A percentile compares a stretch with the other conserved stretches of the same genome.
Evolutionary conservation across 2,113 vertebrate genomes (phyloP).

Genomic region (Coracopsis vasa): DNA sequence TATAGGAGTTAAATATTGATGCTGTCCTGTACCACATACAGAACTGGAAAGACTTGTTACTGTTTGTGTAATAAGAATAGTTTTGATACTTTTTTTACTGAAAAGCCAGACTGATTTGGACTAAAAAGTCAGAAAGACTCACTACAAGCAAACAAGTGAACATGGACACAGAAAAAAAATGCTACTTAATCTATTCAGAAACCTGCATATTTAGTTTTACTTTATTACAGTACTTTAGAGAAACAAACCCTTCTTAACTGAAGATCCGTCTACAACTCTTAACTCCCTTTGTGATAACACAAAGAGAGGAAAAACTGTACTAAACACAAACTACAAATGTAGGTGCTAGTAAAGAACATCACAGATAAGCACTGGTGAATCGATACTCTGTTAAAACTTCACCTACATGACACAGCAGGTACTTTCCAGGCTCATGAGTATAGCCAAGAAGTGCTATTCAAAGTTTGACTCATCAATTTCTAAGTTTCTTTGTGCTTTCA

Average conservation of each 20-base stretch:
- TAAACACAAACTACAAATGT: not conserved
- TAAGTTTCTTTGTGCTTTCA: rapidly evolving
- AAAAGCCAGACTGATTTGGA: not conserved
- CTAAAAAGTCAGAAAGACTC: not conserved
- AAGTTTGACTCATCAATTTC: not conserved
- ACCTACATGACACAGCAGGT: not conserved
- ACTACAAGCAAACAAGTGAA: not conserved
- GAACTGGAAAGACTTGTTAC: not conserved
- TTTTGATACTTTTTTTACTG: not conserved
- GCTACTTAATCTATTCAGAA: not conserved
- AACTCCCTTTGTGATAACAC: not conserved
- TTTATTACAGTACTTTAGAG: not conserved
- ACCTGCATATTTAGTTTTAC: not conserved
- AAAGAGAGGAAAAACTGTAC: not conserved
- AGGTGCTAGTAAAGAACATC: not conserved
- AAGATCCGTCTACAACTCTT: not conserved
- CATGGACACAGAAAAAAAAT: rapidly evolving
- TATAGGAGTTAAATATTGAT: not conserved
- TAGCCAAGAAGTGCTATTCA: not conserved
- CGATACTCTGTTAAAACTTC: not conserved
- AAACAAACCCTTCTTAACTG: not conserved
- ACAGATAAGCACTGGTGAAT: not conserved
- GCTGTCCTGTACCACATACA: not conserved
- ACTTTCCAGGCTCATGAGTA: not conserved
- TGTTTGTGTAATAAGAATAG: not conserved